Conservation (phyloP, 37 sponge, comb jelly and placozoan genomes). For the Spongia lamella region DNA sequence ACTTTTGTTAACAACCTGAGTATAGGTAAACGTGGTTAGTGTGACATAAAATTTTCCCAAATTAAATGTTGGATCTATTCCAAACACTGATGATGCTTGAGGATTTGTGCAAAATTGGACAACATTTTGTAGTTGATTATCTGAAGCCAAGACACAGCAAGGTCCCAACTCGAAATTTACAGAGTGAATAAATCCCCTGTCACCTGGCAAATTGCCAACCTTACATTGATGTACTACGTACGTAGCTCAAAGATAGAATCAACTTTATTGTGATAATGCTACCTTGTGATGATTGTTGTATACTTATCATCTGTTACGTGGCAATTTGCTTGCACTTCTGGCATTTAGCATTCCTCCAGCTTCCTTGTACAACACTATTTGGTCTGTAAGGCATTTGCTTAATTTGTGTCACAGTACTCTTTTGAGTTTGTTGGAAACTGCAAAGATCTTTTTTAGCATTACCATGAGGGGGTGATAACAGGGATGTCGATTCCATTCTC, state of each 20-base stretch:
- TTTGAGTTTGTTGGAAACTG: too few species aligned
- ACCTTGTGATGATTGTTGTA: background rate
- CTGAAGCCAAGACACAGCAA: slow-evolving; percentile 3
- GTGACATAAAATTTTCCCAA: slow-evolving; percentile 12
- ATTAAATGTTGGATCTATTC: slow-evolving; percentile 19
- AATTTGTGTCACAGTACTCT: too few species aligned
- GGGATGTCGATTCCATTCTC: too few species aligned
- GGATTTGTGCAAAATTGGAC: slow-evolving; percentile 5
- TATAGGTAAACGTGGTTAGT: background rate
- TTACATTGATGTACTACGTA: background rate
- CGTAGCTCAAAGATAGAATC: too few species aligned
- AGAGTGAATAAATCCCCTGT: background rate
- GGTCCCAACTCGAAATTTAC: background rate
- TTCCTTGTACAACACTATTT: too few species aligned
- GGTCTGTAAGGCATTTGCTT: too few species aligned
- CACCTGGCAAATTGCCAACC: background rate
- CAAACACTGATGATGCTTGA: background rate
- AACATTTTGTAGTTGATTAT: background rate
- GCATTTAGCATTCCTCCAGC: too few species aligned
- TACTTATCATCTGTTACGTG: too few species aligned
- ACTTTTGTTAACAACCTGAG: background rate
- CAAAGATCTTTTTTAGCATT: too few species aligned
- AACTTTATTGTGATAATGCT: too few species aligned
- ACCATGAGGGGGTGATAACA: too few species aligned
- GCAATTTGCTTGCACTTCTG: background rate